Evolutionary conservation across 2,113 vertebrate genomes (phyloP).

Genomic region (Chionomys nivalis): DNA sequence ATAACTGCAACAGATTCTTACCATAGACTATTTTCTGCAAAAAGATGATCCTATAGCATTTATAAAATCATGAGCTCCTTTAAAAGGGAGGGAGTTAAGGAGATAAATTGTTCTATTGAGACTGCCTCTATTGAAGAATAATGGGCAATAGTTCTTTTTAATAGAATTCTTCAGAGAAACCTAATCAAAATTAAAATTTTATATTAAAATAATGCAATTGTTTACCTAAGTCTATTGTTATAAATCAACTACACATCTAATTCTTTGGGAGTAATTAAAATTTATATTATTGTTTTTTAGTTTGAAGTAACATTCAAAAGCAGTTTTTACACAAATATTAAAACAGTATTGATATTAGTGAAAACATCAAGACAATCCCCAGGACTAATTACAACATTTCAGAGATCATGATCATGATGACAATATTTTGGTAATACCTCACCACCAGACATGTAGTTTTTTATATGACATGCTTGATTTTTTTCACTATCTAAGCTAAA

Average conservation of each 20-base stretch:
- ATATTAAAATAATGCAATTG: not conserved
- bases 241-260: not conserved
- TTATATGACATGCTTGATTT: not conserved
- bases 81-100: not conserved
- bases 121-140: not conserved
- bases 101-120: constrained; percentile 36
- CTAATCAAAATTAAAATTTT: constrained; percentile 34
- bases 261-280: constrained; percentile 11
- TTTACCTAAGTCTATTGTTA: constrained; percentile 13
- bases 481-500: constrained; percentile 27
- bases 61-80: constrained; percentile 3
- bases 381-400: constrained; percentile 22
- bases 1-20: not conserved
- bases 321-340: constrained; percentile 23
- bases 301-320: constrained; percentile 30
- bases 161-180: constrained; percentile 25
- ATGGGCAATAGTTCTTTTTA: not conserved
- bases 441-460: not conserved
- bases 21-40: not conserved
- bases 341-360: constrained; percentile 30
- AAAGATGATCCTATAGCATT: constrained; percentile 13
- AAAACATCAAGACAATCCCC: constrained; percentile 21
- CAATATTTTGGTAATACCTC: not conserved
- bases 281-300: not conserved
- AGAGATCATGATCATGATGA: constrained; percentile 8